Conservation (phyloP, 2,797 vertebrate species). For the Lophotriccus pileatus region DNA sequence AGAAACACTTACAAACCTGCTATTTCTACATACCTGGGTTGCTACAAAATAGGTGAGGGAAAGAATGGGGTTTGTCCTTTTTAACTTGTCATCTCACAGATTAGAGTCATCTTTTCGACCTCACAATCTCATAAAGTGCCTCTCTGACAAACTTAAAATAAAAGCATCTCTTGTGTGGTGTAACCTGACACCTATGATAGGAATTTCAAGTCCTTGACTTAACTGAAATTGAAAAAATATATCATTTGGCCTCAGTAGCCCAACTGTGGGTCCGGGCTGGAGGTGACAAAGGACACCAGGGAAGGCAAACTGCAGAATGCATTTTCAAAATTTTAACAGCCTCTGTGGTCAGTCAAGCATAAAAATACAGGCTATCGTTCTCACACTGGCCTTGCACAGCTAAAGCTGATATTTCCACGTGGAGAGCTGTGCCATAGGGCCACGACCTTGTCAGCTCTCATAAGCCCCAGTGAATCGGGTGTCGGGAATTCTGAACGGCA, state of each 20-base stretch:
- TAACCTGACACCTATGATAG: background rate
- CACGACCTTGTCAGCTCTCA: constrained; percentile 29
- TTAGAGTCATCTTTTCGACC: background rate
- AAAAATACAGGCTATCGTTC: background rate
- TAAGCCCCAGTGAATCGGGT: background rate
- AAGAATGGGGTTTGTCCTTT: background rate
- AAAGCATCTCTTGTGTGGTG: background rate
- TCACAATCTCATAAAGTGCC: background rate
- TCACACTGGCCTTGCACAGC: background rate
- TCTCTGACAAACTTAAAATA: background rate
- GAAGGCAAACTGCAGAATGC: background rate
- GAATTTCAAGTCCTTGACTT: background rate
- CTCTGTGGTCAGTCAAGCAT: background rate
- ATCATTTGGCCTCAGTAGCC: background rate
- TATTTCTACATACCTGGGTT: background rate
- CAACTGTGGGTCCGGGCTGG: background rate
- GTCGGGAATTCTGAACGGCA: background rate
- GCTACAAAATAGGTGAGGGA: background rate
- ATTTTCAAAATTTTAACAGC: background rate
- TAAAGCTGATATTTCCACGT: background rate
- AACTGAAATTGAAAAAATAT: background rate
- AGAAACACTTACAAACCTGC: background rate
- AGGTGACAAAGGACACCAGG: constrained; percentile 1
- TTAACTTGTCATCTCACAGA: background rate
- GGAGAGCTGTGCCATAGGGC: background rate